Evolutionary conservation across 1,140 invertebrate species (phyloP).

Genomic region (Magallana ariakensis): DNA sequence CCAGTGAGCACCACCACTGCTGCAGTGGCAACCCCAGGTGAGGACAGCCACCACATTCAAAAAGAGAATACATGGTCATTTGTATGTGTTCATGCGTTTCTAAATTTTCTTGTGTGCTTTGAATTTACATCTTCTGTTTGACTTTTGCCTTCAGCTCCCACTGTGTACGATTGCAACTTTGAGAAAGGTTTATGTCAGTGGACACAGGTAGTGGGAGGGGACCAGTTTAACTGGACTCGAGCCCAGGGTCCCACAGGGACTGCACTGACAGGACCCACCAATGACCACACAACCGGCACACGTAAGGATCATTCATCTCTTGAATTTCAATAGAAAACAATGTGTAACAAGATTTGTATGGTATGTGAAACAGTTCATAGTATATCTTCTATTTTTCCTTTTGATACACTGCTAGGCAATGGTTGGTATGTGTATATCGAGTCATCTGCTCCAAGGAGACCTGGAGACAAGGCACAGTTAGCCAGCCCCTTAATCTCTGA

Average conservation of each 20-base stretch:
- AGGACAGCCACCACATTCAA: constrained; percentile 3
- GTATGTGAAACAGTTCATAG: no score
- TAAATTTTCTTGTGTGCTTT: no score
- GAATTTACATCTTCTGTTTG: neutral
- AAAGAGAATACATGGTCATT: neutral
- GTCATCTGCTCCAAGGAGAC: constrained; percentile 62
- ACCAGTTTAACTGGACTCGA: constrained; percentile 86
- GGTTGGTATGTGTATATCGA: constrained; percentile 74
- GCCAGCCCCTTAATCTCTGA: constrained; percentile 80
- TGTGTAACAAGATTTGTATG: no score
- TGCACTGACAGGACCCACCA: constrained; percentile 86
- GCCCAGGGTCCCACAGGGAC: constrained; percentile 85
- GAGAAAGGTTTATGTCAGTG: constrained; percentile 85
- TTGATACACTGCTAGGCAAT: constrained; percentile 54
- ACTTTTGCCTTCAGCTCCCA: constrained; percentile 63
- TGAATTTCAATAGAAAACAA: no score
- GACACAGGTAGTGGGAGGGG: constrained; percentile 83
- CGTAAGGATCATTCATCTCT: constrained; percentile 52
- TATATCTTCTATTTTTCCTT: no score
- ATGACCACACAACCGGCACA: constrained; percentile 85
- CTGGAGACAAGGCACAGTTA: constrained; percentile 85
- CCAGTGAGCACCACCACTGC: constrained; percentile 50
- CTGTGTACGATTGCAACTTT: constrained; percentile 74
- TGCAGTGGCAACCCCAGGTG: constrained; percentile 61
- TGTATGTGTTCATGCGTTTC: no score